Base-by-base conservation (phyloP, 2,797 vertebrate species). In the Spinibarbus caldwelli region DNA sequence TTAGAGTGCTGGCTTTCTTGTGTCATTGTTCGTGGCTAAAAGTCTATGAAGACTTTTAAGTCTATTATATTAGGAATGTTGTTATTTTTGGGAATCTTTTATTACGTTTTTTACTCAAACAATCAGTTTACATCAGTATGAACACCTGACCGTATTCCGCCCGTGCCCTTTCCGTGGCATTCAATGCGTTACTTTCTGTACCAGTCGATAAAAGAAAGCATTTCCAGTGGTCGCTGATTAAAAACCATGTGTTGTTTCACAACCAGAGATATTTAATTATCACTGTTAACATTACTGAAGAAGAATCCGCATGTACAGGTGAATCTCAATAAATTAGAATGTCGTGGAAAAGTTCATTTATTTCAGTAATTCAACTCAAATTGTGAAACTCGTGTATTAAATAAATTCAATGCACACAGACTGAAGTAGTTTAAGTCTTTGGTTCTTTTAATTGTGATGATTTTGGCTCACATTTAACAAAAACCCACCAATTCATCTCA, bases 1-100 rank as follows among this genome's bases (percentile, higher is more conserved):
- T 59, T 80, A 57, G 54, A 71, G 78, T 84, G 64, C 67, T 59
- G 59, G 45, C 19, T 82, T 82, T 57, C 72, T 81, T 72, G 19
- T 82, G 21, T 79, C 75, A 11, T 72, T 43, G 79, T 26, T 83
- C 79, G 75, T 75, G 43, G 57, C 45, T 79, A 12, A 36, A 52
- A 38, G 68, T 66, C 7, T 47, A 10, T 36, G 21, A 68, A 21
- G 76, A 45, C 45, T 52, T 75, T 23, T 52, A 43, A 15, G 34
- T 73, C 72, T 23, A 12, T 41, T 43, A 62, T 14, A 67, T 68
- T 71, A 38, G 79, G 36, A 45, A 78, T 84, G 36, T 84, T 14
- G 57, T 78, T 59, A 71, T 78, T 68, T 70, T 36, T 70, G 54
- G 47, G n/a, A 68, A 31, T 68, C 34, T 68, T n/a, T 41, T 17